These are phyloP conservation scores for Sturmia bella DNA, from an alignment of 2,888 invertebrate species.

Conservation along the genomic window DNA sequence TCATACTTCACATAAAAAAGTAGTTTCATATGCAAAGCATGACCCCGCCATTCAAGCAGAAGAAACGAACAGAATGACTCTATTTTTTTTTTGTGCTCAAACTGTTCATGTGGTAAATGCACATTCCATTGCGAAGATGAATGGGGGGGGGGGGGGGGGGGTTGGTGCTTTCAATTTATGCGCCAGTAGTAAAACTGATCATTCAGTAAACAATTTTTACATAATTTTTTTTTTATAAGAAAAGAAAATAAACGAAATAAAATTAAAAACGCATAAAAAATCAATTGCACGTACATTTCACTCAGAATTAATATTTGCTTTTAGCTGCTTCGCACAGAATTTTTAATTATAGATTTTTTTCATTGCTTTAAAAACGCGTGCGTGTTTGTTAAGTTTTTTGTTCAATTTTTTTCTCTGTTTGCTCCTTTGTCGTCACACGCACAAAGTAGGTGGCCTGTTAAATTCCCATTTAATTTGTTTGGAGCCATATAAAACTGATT, in stretches of 20 bases:
- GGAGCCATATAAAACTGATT: constrained; percentile 13
- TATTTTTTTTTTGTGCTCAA: no score
- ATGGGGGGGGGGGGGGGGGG: no score
- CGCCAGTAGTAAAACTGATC: no score
- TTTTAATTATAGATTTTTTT: constrained; percentile 68
- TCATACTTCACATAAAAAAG: neutral
- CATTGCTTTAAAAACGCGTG: neutral
- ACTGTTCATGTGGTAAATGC: no score
- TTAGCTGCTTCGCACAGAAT: constrained; percentile 66
- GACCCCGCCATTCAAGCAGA: neutral
- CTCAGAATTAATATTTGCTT: constrained; percentile 54
- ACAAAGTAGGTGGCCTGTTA: constrained; percentile 55
- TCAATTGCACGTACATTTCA: constrained; percentile 53
- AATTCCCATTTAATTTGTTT: constrained; percentile 15
- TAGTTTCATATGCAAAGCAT: constrained; percentile 23
- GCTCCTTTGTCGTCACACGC: neutral
- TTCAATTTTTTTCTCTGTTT: no score
- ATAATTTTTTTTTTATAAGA: no score
- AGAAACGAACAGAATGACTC: no score
- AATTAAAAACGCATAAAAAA: neutral
- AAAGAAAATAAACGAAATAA: neutral
- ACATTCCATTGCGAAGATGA: no score
- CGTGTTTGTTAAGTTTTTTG: no score
- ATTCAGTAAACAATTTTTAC: no score
- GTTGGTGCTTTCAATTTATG: no score